Evolutionary conservation across 2,888 invertebrate genomes (phyloP).

Genomic region (Chirona hameri): DNA sequence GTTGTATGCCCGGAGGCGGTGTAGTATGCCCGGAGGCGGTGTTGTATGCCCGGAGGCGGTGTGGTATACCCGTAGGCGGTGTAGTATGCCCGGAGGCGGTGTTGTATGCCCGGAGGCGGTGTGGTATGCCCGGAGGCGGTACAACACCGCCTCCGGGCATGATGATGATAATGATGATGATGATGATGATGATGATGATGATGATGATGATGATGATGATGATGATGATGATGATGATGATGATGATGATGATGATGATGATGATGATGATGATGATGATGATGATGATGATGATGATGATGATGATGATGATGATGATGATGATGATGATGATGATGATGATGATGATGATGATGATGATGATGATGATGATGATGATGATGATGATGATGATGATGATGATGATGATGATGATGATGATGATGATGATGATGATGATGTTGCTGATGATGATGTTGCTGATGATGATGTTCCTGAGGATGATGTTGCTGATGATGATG

Average conservation of each 20-base stretch:
- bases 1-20: too few species aligned
- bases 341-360: slow-evolving; percentile 22
- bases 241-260: slow-evolving; percentile 22
- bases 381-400: slow-evolving; percentile 22
- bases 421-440: slow-evolving; percentile 22
- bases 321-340: slow-evolving; percentile 22
- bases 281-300: slow-evolving; percentile 22
- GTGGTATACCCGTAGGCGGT: too few species aligned
- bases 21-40: too few species aligned
- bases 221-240: slow-evolving; percentile 22
- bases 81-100: too few species aligned
- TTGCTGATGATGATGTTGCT: too few species aligned
- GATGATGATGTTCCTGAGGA: too few species aligned
- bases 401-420: slow-evolving; percentile 22
- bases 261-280: slow-evolving; percentile 22
- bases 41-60: too few species aligned
- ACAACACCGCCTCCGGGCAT: too few species aligned
- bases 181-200: slow-evolving; percentile 22
- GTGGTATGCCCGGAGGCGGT: too few species aligned
- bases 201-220: slow-evolving; percentile 22
- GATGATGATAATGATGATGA: neutral
- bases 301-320: slow-evolving; percentile 22
- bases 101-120: too few species aligned
- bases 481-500: too few species aligned
- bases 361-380: slow-evolving; percentile 22